phyloP scores from a whole-genome alignment of 2,797 vertebrate species.

The Phalloptychus januarius region DNA sequence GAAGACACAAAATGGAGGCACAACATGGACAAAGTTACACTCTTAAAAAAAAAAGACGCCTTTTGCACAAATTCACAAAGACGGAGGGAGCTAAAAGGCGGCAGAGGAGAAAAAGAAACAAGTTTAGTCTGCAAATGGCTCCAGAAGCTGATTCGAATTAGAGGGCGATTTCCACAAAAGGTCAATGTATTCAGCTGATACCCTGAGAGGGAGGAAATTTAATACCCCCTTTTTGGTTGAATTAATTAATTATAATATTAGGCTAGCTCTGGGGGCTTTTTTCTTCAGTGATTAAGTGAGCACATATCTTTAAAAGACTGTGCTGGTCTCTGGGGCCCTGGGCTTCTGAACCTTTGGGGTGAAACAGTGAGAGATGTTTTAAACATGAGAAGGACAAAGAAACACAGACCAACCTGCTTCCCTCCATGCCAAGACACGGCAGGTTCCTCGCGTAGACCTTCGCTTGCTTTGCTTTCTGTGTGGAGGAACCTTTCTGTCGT shows the following conservation, averaged over 20 bases:
- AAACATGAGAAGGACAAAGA: slow-evolving; percentile 80
- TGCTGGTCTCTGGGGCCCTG: slow-evolving; percentile 80
- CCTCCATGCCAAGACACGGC: slow-evolving; percentile 50
- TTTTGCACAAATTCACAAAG: slow-evolving; percentile 27
- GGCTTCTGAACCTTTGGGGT: slow-evolving; percentile 83
- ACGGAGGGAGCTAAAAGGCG: slow-evolving; percentile 34
- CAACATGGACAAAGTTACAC: slow-evolving; percentile 30
- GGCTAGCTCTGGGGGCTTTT: slow-evolving; percentile 94
- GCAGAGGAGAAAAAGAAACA: slow-evolving; percentile 82
- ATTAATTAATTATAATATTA: slow-evolving; percentile 99
- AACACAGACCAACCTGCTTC: slow-evolving; percentile 65
- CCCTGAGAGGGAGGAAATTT: slow-evolving; percentile 98
- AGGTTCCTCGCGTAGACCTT: slow-evolving; percentile 63
- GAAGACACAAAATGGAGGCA: slow-evolving; percentile 43
- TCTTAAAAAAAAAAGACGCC: slow-evolving; percentile 19
- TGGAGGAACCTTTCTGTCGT: slow-evolving; percentile 14
- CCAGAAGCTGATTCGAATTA: slow-evolving; percentile 93
- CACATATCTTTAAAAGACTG: slow-evolving; percentile 88
- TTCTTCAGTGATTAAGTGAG: slow-evolving; percentile 99
- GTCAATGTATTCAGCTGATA: slow-evolving; percentile 99
- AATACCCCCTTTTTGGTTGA: slow-evolving; percentile 96
- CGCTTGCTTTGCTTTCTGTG: slow-evolving; percentile 40
- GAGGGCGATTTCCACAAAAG: slow-evolving; percentile 98
- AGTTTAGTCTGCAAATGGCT: slow-evolving; percentile 90
- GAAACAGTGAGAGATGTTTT: slow-evolving; percentile 80